phyloP scores from a whole-genome alignment of 2,113 vertebrate species.

The Calypte anna region DNA sequence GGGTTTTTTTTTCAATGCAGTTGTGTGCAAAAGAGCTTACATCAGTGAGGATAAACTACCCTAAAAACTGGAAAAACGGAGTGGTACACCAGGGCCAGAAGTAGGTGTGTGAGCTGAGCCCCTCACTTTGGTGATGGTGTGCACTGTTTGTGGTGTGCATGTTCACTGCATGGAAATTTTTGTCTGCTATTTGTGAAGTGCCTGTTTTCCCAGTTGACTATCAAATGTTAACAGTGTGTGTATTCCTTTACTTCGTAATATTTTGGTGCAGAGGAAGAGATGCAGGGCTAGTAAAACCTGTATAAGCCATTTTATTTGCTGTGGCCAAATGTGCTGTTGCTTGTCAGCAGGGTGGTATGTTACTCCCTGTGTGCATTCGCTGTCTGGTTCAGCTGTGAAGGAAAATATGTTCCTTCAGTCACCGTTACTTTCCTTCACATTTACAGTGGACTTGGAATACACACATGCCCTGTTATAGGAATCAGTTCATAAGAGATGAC shows the following conservation, averaged over 20 bases:
- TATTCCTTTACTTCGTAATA: background rate
- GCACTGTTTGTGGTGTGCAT: fast-evolving
- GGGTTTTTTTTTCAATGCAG: background rate
- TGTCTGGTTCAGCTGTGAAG: background rate
- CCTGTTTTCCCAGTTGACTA: fast-evolving
- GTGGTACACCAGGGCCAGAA: background rate
- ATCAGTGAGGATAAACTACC: background rate
- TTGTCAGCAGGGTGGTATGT: background rate
- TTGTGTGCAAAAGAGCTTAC: background rate
- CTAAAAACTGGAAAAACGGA: background rate
- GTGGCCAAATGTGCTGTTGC: slow-evolving; percentile 1
- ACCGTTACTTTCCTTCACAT: slow-evolving; percentile 45
- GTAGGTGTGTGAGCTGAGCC: fast-evolving
- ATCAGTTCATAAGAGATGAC: background rate
- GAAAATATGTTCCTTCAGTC: background rate
- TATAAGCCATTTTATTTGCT: background rate
- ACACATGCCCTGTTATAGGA: slow-evolving; percentile 6
- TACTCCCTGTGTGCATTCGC: background rate
- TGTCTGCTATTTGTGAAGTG: background rate
- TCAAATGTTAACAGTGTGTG: background rate
- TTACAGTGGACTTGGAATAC: background rate
- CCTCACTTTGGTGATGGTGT: background rate
- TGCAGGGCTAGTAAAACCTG: background rate
- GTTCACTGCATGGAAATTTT: background rate
- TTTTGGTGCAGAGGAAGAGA: background rate